Conservation (phyloP, 2,888 invertebrate genomes). For the Azorinus chamasolen region DNA sequence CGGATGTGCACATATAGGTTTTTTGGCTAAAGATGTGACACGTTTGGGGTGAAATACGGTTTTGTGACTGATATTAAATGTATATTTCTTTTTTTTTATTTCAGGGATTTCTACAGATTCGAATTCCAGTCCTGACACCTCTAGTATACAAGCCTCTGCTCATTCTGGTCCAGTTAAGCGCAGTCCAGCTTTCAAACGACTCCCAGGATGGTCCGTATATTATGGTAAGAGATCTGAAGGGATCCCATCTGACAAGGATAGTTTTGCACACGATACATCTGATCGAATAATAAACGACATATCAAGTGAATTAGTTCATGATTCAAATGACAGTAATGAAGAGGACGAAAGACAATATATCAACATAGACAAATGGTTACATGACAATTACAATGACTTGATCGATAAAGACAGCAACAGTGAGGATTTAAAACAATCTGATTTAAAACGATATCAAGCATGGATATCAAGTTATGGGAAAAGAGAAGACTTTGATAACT, state of each 20-base stretch:
- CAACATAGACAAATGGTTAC: too few species aligned
- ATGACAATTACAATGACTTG: not conserved
- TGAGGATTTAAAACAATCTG: constrained; percentile 2
- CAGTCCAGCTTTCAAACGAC: constrained; percentile 37
- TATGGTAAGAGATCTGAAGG: constrained; percentile 49
- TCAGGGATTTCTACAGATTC: too few species aligned
- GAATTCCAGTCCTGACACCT: too few species aligned
- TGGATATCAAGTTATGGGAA: constrained; percentile 37
- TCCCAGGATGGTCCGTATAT: constrained; percentile 45
- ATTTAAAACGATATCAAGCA: constrained; percentile 26
- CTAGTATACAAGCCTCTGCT: too few species aligned
- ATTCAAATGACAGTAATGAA: not conserved
- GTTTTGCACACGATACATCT: not conserved
- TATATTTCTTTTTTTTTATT: too few species aligned
- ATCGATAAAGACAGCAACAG: not conserved
- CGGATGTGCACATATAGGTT: too few species aligned
- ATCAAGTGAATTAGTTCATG: not conserved
- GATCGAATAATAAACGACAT: too few species aligned
- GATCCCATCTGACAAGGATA: not conserved
- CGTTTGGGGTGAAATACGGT: too few species aligned
- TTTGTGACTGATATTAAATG: too few species aligned
- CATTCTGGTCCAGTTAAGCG: constrained; percentile 1
- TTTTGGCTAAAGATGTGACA: too few species aligned
- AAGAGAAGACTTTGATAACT: not conserved
- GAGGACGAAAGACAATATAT: not conserved